A percentile compares a stretch with the other conserved stretches of the same genome.
phyloP scores from a whole-genome alignment of 2,797 vertebrate species.

The Prunella strophiata region DNA sequence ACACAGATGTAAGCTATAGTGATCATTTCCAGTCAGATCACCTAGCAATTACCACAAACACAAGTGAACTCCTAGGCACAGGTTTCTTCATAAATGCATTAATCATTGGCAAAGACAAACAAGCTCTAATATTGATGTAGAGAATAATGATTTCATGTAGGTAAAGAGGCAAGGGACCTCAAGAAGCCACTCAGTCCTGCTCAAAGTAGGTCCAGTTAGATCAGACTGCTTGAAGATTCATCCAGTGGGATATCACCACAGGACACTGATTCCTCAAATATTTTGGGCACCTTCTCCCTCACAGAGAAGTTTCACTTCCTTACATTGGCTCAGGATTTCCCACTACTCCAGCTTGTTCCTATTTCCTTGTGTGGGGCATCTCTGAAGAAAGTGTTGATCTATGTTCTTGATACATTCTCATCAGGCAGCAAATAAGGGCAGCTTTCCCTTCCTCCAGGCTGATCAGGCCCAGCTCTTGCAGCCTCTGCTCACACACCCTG shows the following conservation, averaged over 20 bases:
- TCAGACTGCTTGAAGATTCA: not conserved
- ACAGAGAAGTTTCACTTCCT: not conserved
- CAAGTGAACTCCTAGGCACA: not conserved
- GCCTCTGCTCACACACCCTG: not conserved
- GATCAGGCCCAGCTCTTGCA: not conserved
- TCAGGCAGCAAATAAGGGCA: not conserved
- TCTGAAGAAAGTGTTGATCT: not conserved
- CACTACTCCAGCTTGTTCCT: not conserved
- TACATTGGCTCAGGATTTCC: not conserved
- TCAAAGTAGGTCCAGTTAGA: not conserved
- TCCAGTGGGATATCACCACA: not conserved
- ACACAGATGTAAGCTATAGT: not conserved
- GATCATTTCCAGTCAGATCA: not conserved
- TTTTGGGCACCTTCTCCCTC: not conserved
- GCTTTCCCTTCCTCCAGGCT: not conserved
- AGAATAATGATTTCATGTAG: not conserved
- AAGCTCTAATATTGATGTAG: not conserved
- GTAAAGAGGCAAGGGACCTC: not conserved
- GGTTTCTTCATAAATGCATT: not conserved
- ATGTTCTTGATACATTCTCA: not conserved
- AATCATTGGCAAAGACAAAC: not conserved
- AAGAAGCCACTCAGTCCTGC: not conserved
- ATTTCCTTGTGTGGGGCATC: not conserved
- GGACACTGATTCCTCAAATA: not conserved
- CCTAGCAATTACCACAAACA: not conserved